Conservation (phyloP, 1,140 invertebrate species). For the Globodera rostochiensis region DNA sequence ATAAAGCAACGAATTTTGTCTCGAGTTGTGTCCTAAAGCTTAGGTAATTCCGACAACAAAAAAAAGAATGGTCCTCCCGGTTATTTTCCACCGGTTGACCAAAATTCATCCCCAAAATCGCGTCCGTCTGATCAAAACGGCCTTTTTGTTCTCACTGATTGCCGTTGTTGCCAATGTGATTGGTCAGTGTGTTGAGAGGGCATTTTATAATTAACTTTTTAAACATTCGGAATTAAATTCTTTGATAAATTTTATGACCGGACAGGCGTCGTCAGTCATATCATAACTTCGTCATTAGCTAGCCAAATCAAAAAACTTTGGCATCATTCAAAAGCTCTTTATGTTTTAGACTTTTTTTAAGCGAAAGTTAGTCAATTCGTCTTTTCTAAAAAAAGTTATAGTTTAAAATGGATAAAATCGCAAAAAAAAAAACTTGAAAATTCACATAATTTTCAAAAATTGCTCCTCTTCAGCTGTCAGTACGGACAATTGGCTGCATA, state of each 20-base stretch:
- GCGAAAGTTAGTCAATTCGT: neutral
- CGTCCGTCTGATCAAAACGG: conserved; percentile 39
- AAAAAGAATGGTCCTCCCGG: conserved; percentile 45
- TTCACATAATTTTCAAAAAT: conserved; percentile 5
- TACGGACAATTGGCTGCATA: conserved; percentile 64
- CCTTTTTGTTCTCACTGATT: conserved; percentile 43
- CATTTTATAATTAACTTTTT: conserved; percentile 27
- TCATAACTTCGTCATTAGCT: too few relatives aligned
- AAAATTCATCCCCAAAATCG: conserved; percentile 47
- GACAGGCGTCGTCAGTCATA: too few relatives aligned
- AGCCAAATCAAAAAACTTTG: neutral
- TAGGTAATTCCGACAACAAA: neutral
- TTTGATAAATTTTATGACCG: neutral
- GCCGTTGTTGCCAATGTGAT: conserved; percentile 49
- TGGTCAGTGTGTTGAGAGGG: conserved; percentile 27
- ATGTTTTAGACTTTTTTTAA: neutral
- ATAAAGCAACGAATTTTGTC: too few relatives aligned
- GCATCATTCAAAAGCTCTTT: conserved; percentile 6
- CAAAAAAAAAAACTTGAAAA: neutral
- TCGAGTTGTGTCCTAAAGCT: neutral
- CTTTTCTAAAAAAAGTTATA: neutral
- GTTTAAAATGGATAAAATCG: conserved; percentile 11
- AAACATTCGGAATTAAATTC: conserved; percentile 14
- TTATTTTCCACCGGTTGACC: conserved; percentile 47
- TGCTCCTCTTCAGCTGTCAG: conserved; percentile 49